Base-by-base conservation (phyloP, 2,797 vertebrate species). In the Antennarius maculatus region DNA sequence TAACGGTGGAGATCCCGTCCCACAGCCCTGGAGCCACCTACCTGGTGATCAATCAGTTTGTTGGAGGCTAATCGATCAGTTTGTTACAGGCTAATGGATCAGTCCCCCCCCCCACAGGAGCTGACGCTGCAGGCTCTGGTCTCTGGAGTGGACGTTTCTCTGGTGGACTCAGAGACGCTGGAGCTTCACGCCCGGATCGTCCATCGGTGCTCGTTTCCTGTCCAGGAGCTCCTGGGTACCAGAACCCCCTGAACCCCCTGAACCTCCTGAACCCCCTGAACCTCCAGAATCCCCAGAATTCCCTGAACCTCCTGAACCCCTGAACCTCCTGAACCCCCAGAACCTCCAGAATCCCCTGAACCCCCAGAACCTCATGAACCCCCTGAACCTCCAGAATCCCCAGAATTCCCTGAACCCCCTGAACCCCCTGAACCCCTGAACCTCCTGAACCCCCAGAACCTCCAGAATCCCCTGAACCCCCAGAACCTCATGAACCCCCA, bases 1-100 rank as follows among this genome's bases (percentile, higher is more conserved):
- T 94, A 51, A 66, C 75, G 34, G 62, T 93, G 74, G 90, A 88
- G 82, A 88, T 93, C 54, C 90, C 90, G 29, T 69, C 86, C n/a
- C 78, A 87, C 85, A 86, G 92, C 28, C 49, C 62, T 14, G 92
- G 80, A 56, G 54, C 94, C 66, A 68, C 31, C 62, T 93, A 89
- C n/a, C 84, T 90, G 92, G 91, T 89, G 34, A 63, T 41, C 1
- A 18, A 2, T 39, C 29, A 6, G 13, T 17, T 0, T 49, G 15
- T 2, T 31, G 7, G 3, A 3, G 31, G 31, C 31, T 23, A 23
- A 63, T 41, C 1, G n/a, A 2, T 39, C 29, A 6, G 13, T 17
- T 0, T 49, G 15, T 2, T 31, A 34, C 5, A 8, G 31, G 31
- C 31, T 23, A 23, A 23, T 23, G 1, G 23, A 23, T 23, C 23